Percentiles rank a stretch among this genome's conserved stretches.
Conservation (phyloP, 2,888 invertebrate genomes). For the Nymphalis urticae region DNA sequence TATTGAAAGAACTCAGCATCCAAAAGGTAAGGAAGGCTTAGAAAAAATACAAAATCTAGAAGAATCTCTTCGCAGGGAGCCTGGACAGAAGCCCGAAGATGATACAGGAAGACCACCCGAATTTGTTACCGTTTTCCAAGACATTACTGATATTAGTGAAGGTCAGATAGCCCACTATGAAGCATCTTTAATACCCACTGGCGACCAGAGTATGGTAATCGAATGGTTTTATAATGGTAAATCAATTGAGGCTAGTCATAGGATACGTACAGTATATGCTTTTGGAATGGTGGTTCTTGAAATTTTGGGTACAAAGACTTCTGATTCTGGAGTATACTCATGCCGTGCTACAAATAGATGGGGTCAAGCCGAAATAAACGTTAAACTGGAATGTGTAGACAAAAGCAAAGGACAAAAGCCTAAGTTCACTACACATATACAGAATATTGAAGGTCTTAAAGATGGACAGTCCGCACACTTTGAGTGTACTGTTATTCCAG, state of each 20-base stretch:
- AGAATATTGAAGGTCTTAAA: constrained; percentile 90
- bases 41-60: constrained; percentile 95
- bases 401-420: constrained; percentile 93
- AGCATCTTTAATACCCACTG: constrained; percentile 95
- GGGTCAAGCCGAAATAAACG: constrained; percentile 93
- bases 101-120: constrained; percentile 93
- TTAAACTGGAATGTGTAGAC: constrained; percentile 90
- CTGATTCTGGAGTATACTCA: constrained; percentile 94
- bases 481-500: constrained; percentile 96
- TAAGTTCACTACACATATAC: constrained; percentile 92
- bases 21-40: constrained; percentile 95
- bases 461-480: constrained; percentile 97
- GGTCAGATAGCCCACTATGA: constrained; percentile 99
- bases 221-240: constrained; percentile 98
- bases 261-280: constrained; percentile 95
- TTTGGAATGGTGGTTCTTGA: constrained; percentile 99
- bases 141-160: constrained; percentile 92
- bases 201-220: constrained; percentile 95
- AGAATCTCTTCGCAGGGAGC: constrained; percentile 89
- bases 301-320: constrained; percentile 95
- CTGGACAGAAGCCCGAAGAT: constrained; percentile 84
- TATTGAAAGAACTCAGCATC: constrained; percentile 95
- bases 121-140: constrained; percentile 93
- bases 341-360: constrained; percentile 94
- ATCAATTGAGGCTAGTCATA: constrained; percentile 92